Base-by-base conservation (phyloP, 2,797 vertebrate genomes). In the Acipenser transmontanus region DNA sequence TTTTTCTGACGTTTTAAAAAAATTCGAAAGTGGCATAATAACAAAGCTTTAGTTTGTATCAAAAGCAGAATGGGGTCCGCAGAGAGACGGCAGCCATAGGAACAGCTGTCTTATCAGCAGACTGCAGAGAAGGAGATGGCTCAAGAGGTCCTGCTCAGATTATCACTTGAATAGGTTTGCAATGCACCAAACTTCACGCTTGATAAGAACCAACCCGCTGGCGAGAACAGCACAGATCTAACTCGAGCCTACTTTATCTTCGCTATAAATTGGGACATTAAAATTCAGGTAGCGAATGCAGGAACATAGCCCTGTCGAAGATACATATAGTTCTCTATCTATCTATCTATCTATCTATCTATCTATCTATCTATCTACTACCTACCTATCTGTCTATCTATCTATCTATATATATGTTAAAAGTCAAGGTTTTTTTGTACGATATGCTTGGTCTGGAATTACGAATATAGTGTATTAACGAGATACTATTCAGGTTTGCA, bases 101-200 rank as follows among this genome's bases (percentile, higher is more conserved):
- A 85, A 81, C 82, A 83, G 84, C 86, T 87, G 85, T 81, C 84
- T 91, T 91, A 91, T 91, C 90, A 87, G 84, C 81, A 76, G 68
- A 74, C 73, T 81, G 88, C 89, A 91, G 90, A 83, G 83, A 87
- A 75, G 79, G 82, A 81, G 84, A 85, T 82, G 84, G 82, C 82
- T 88, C 69, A 67, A 88, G 84, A 88, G 85, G 88, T 87, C 84
- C 80, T 87, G 78, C 72, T 71, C 77, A 85, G 85, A 89, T 88
- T 90, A 89, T 88, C 79, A 80, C 81, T 84, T 85, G 85, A 88
- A 88, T 85, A 83, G 80, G 83, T 84, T 87, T 88, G 82, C 83
- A 81, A 78, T 76, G 79, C 57, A 11, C 84, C 83, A 83, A 89
- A 89, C 86, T 88, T 88, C 84, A 85, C 71, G 76, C 84, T 85